Percentiles rank a stretch among this genome's conserved stretches.
These are phyloP conservation scores for Drosophila sturtevanti DNA, from an alignment of 1,140 invertebrate genomes.

Conservation along the genomic window DNA sequence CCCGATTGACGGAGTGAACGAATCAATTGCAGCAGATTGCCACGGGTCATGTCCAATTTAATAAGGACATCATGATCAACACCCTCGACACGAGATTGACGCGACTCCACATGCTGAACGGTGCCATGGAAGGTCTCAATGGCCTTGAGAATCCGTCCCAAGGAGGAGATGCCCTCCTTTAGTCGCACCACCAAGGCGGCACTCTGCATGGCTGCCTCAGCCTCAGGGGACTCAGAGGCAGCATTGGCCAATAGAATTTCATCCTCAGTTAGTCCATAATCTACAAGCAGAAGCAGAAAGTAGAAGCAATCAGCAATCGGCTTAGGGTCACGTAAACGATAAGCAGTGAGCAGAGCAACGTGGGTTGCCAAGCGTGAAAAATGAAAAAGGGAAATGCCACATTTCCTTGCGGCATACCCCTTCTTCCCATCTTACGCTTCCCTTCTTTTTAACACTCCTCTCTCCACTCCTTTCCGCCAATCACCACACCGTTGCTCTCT, in stretches of 20 bases:
- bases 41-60: conserved; percentile 91
- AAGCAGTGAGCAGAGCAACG: conserved; percentile 40
- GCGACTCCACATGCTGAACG: conserved; percentile 94
- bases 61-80: conserved; percentile 93
- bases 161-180: conserved; percentile 92
- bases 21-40: conserved; percentile 91
- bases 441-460: not conserved
- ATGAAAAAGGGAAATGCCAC: conserved; percentile 80
- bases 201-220: conserved; percentile 88
- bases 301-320: conserved; percentile 35
- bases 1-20: conserved; percentile 92
- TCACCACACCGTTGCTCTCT: not conserved
- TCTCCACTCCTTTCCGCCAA: conserved; percentile 22
- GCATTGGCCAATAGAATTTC: conserved; percentile 93
- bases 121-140: conserved; percentile 95
- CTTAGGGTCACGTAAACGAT: conserved; percentile 74
- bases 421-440: conserved; percentile 17
- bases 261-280: conserved; percentile 93
- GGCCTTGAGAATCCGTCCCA: conserved; percentile 93
- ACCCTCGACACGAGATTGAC: conserved; percentile 88
- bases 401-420: conserved; percentile 46
- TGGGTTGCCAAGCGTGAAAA: conserved; percentile 76
- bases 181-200: conserved; percentile 92
- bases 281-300: conserved; percentile 81
- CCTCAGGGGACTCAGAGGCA: conserved; percentile 88